phyloP scores from a whole-genome alignment of 2,113 vertebrate genomes.

The Dolichallabes microphthalmus region DNA sequence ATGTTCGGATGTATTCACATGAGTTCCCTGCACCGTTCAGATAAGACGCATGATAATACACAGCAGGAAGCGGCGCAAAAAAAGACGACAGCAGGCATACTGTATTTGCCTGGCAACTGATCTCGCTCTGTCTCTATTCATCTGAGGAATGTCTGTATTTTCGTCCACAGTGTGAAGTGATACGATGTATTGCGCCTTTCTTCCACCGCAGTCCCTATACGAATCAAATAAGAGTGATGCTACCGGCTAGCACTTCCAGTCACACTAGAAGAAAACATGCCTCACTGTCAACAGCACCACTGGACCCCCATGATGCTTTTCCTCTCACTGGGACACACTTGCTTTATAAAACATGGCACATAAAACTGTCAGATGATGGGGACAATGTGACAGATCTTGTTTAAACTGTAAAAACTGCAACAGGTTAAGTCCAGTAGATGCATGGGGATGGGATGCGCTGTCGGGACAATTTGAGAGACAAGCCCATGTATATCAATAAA shows the following conservation, averaged over 20 bases:
- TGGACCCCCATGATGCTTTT: slow-evolving; percentile 3
- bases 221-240: background rate
- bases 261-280: slow-evolving; percentile 18
- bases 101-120: slow-evolving; percentile 26
- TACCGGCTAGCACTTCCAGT: background rate
- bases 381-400: background rate
- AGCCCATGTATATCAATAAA: background rate
- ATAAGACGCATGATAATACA: slow-evolving; percentile 38
- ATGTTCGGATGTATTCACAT: slow-evolving; percentile 27
- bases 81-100: background rate
- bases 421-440: background rate
- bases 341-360: slow-evolving; percentile 7
- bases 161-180: background rate
- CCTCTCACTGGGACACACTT: slow-evolving; percentile 1
- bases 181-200: slow-evolving; percentile 8
- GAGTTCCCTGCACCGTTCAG: slow-evolving; percentile 17
- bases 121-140: slow-evolving; percentile 7
- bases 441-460: background rate
- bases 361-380: background rate
- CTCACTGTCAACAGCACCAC: slow-evolving; percentile 8
- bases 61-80: slow-evolving; percentile 37
- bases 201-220: background rate
- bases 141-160: background rate
- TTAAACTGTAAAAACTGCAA: background rate
- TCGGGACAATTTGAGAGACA: background rate